These are phyloP conservation scores for Mormyrops boulengeri DNA, from an alignment of 2,797 vertebrate species.

Conservation along the genomic window DNA sequence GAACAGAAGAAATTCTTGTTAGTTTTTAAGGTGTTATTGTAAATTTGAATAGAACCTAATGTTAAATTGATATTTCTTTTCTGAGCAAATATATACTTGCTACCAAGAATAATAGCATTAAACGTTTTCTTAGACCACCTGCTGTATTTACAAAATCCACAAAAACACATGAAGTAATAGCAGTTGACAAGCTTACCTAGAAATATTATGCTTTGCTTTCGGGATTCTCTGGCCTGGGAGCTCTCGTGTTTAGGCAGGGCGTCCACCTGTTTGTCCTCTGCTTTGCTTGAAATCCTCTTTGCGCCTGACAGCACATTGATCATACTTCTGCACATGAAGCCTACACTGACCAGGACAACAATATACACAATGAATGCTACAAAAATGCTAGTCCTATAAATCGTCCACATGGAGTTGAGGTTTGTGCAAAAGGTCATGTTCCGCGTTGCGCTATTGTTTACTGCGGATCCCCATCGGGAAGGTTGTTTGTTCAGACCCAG, in stretches of 20 bases:
- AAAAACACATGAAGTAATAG: not conserved
- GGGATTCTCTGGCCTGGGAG: constrained; percentile 58
- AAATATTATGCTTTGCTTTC: constrained; percentile 85
- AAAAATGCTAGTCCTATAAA: constrained; percentile 79
- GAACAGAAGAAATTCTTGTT: not conserved
- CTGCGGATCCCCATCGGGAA: not conserved
- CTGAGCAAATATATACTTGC: not conserved
- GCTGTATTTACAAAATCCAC: not conserved
- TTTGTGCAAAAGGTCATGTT: constrained; percentile 87
- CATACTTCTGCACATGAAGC: constrained; percentile 87
- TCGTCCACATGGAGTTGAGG: constrained; percentile 71
- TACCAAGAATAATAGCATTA: not conserved
- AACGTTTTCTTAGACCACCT: not conserved
- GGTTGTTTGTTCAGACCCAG: constrained; percentile 23
- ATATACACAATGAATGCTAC: constrained; percentile 75
- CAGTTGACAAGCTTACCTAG: constrained; percentile 66
- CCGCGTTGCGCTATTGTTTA: constrained; percentile 12
- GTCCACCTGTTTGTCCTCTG: not conserved
- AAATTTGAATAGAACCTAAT: not conserved
- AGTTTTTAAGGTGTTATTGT: not conserved
- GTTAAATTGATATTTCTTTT: not conserved
- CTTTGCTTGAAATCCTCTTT: constrained; percentile 40
- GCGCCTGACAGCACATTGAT: constrained; percentile 64
- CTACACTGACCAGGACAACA: constrained; percentile 67
- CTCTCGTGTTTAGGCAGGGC: constrained; percentile 54